phyloP scores from a whole-genome alignment of 2,888 invertebrate genomes.

The Acleris emargana region DNA sequence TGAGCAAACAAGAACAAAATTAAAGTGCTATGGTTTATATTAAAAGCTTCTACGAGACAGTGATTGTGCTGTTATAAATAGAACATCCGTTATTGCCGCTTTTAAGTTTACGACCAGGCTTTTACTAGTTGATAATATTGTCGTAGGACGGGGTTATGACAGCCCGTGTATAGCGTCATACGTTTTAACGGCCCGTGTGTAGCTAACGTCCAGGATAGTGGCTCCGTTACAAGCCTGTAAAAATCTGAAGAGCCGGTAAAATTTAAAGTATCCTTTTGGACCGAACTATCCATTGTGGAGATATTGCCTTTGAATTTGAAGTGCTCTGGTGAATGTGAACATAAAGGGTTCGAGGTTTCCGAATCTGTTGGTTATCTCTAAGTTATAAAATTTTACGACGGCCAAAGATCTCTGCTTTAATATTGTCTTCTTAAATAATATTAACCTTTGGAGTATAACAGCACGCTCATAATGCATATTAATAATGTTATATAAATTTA shows the following conservation, averaged over 20 bases:
- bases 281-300: conserved; percentile 19
- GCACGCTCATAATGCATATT: too few relatives aligned
- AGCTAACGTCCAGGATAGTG: not conserved
- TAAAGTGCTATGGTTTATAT: too few relatives aligned
- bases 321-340: conserved; percentile 15
- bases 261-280: conserved; percentile 4
- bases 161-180: conserved; percentile 4
- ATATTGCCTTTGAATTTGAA: conserved; percentile 20
- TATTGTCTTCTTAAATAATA: not conserved
- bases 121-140: conserved; percentile 20
- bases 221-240: conserved; percentile 7
- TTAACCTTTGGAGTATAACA: too few relatives aligned
- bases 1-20: not conserved
- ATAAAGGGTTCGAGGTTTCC: conserved; percentile 2
- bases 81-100: conserved; percentile 9
- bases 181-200: conserved; percentile 3
- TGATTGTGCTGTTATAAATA: conserved; percentile 16
- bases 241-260: conserved; percentile 12
- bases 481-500: too few relatives aligned
- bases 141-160: conserved; percentile 15
- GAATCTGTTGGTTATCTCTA: not conserved
- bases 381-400: not conserved
- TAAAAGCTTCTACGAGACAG: not conserved
- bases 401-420: not conserved
- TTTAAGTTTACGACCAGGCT: conserved; percentile 18